phyloP scores from a whole-genome alignment of 2,888 invertebrate species.

The Cremastinae sp. region DNA sequence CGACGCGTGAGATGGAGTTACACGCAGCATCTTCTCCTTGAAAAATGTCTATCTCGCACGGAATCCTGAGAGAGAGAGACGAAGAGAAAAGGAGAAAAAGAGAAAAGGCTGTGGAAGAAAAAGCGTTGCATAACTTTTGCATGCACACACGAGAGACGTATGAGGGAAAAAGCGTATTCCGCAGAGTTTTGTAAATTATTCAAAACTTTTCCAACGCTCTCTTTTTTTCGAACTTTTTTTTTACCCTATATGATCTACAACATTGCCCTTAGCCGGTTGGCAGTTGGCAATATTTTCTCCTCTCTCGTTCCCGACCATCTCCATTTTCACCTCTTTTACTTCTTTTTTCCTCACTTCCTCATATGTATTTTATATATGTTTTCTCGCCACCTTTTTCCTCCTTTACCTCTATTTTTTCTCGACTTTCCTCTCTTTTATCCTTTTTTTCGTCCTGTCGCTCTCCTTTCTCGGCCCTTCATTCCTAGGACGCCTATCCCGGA shows the following conservation, averaged over 20 bases:
- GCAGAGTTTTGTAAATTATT: constrained; percentile 70
- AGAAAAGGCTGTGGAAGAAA: constrained; percentile 11
- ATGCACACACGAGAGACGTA: constrained; percentile 29
- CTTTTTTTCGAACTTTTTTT: constrained; percentile 35
- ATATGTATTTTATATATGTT: neutral
- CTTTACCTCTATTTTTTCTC: constrained; percentile 31
- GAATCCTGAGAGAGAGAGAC: neutral
- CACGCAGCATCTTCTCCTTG: constrained; percentile 20
- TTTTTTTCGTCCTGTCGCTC: constrained; percentile 17
- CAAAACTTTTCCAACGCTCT: constrained; percentile 64
- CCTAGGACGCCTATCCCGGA: constrained; percentile 50
- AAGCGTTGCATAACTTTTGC: constrained; percentile 48
- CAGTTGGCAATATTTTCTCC: constrained; percentile 68
- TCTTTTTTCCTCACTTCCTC: constrained; percentile 3
- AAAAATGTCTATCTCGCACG: neutral
- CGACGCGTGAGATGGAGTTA: constrained; percentile 18
- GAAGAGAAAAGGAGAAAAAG: constrained; percentile 7
- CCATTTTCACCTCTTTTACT: constrained; percentile 23
- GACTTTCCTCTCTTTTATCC: constrained; percentile 26
- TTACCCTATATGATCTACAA: constrained; percentile 70
- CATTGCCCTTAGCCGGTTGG: constrained; percentile 64
- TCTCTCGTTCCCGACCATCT: constrained; percentile 27
- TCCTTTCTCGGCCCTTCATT: constrained; percentile 19
- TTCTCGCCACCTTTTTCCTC: neutral
- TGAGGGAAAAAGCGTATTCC: constrained; percentile 49